A percentile compares a stretch with the other conserved stretches of the same genome.
phyloP scores from a whole-genome alignment of 2,113 vertebrate genomes.

The Pygoscelis antarcticus region DNA sequence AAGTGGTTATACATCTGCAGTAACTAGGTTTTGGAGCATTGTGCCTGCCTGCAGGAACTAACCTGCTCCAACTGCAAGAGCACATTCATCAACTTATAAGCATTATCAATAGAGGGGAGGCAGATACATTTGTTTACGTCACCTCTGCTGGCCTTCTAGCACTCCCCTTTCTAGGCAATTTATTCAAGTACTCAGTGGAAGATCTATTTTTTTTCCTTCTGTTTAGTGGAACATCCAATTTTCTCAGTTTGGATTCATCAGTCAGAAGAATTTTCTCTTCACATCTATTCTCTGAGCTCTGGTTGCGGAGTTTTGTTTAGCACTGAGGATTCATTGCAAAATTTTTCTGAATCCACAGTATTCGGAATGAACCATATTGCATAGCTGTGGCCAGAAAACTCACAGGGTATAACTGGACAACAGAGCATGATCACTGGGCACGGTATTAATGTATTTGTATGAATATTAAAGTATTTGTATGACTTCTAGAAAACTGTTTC shows the following conservation, averaged over 20 bases:
- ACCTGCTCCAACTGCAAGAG: neutral
- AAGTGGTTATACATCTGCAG: neutral
- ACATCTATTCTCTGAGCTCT: neutral
- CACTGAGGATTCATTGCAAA: neutral
- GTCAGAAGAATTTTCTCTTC: neutral
- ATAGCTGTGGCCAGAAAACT: neutral
- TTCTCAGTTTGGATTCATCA: neutral
- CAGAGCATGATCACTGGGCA: accelerated
- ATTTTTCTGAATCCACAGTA: neutral
- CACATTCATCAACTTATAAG: neutral
- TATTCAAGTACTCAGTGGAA: neutral
- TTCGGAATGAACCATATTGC: neutral
- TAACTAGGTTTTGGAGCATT: neutral
- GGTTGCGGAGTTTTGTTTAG: neutral
- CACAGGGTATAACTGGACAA: neutral
- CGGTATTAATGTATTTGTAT: neutral
- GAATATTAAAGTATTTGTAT: neutral
- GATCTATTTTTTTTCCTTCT: neutral
- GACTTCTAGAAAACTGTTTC: neutral
- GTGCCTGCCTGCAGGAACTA: neutral
- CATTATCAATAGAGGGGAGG: neutral
- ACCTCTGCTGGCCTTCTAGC: neutral
- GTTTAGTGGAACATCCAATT: neutral
- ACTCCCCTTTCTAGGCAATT: neutral
- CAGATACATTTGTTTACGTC: neutral